phyloP scores from a whole-genome alignment of 23 tunicate genomes.

The Ascidia mentula region DNA sequence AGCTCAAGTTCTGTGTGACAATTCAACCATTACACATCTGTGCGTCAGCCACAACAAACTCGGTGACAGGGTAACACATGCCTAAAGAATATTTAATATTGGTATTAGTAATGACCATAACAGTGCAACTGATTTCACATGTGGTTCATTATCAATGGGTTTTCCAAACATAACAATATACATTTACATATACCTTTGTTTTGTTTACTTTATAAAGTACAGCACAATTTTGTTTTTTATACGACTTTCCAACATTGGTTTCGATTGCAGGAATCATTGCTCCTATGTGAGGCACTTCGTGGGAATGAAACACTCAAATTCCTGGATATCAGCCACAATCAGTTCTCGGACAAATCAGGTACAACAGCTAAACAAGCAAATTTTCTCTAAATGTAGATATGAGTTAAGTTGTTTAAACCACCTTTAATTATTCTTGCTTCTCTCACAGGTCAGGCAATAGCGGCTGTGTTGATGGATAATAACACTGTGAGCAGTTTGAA shows the following conservation, averaged over 20 bases:
- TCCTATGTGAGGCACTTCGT: conserved; percentile 54
- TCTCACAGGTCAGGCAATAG: conserved; percentile 61
- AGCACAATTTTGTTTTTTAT: neutral
- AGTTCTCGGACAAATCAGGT: conserved; percentile 63
- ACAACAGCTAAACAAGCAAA: too few species aligned
- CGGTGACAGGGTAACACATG: conserved; percentile 48
- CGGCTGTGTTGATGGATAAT: conserved; percentile 79
- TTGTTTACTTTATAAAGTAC: too few species aligned
- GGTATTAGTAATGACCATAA: too few species aligned
- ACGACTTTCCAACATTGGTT: too few species aligned
- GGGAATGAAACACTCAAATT: conserved; percentile 28
- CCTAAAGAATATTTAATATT: too few species aligned
- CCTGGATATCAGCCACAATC: conserved; percentile 69
- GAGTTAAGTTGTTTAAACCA: too few species aligned
- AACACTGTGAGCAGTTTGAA: conserved; percentile 54
- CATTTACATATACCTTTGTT: too few species aligned
- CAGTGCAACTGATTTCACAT: too few species aligned
- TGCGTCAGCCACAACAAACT: conserved; percentile 64
- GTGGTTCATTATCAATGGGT: too few species aligned
- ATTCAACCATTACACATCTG: conserved; percentile 52
- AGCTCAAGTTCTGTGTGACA: conserved; percentile 27
- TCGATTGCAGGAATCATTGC: conserved; percentile 67
- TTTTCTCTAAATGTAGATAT: too few species aligned
- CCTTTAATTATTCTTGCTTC: neutral
- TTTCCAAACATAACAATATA: too few species aligned